These are phyloP conservation scores for Austrofundulus limnaeus DNA, from an alignment of 2,113 vertebrate genomes.

Conservation along the genomic window DNA sequence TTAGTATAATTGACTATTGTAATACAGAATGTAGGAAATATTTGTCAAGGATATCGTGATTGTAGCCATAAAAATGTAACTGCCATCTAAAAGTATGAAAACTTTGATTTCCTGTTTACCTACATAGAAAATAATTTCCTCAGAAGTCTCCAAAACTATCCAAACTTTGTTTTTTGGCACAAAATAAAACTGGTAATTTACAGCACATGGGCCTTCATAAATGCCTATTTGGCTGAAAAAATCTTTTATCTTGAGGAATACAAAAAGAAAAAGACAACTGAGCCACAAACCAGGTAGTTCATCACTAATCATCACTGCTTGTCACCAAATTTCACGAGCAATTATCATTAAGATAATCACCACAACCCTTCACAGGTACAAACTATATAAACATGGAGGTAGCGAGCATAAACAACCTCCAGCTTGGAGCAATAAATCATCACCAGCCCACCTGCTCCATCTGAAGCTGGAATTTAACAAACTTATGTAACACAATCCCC, in stretches of 20 bases:
- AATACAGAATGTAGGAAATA: too few relatives aligned
- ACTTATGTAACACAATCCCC: constrained; percentile 17
- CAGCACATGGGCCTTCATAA: not conserved
- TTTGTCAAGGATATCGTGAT: too few relatives aligned
- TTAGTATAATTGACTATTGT: too few relatives aligned
- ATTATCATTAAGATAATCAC: constrained; percentile 7
- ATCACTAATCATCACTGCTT: not conserved
- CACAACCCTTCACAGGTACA: constrained; percentile 41
- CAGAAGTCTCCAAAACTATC: not conserved
- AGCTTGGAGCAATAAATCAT: constrained; percentile 44
- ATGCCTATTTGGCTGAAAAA: not conserved
- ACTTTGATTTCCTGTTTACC: too few relatives aligned
- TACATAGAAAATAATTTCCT: not conserved
- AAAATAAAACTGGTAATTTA: not conserved
- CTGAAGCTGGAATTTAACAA: constrained; percentile 20
- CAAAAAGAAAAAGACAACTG: not conserved
- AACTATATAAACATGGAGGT: constrained; percentile 20
- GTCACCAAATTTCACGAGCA: constrained; percentile 7
- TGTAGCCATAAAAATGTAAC: too few relatives aligned
- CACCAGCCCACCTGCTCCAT: constrained; percentile 40
- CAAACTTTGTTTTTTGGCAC: not conserved
- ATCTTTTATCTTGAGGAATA: not conserved
- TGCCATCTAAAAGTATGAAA: too few relatives aligned
- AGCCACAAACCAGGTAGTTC: constrained; percentile 4
- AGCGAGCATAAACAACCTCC: constrained; percentile 28